These are phyloP conservation scores for Tyria jacobaeae DNA, from an alignment of 2,888 invertebrate genomes.

Conservation along the genomic window DNA sequence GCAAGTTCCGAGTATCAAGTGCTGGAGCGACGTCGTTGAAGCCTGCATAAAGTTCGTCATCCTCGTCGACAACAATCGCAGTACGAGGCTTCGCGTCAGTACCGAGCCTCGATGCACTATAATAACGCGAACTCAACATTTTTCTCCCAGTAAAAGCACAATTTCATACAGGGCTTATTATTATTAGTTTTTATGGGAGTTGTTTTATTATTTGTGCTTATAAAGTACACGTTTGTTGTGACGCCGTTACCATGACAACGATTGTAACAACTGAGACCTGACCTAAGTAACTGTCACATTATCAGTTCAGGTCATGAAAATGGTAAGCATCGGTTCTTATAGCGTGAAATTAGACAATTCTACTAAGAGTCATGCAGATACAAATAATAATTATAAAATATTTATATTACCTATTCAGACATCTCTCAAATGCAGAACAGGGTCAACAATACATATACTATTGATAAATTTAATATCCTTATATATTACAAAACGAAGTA, in stretches of 20 bases:
- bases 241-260: slow-evolving; percentile 77
- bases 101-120: slow-evolving; percentile 73
- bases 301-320: background rate
- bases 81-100: slow-evolving; percentile 75
- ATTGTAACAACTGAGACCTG: slow-evolving; percentile 26
- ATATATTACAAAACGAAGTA: no score
- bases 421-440: background rate
- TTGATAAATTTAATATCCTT: no score
- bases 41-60: slow-evolving; percentile 89
- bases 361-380: no score
- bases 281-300: background rate
- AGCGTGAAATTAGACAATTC: no score
- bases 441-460: no score
- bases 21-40: slow-evolving; percentile 90
- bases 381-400: no score
- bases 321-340: no score
- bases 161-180: background rate
- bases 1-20: slow-evolving; percentile 89
- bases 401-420: background rate
- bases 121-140: slow-evolving; percentile 79
- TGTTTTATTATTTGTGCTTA: no score
- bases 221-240: slow-evolving; percentile 74
- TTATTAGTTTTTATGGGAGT: background rate
- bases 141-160: slow-evolving; percentile 20
- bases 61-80: slow-evolving; percentile 79